Evolutionary conservation across 64 coral and sea anemone genomes (phyloP), one percentile per base, ranked within the genome.

Genomic region (Orbicella faveolata): DNA sequence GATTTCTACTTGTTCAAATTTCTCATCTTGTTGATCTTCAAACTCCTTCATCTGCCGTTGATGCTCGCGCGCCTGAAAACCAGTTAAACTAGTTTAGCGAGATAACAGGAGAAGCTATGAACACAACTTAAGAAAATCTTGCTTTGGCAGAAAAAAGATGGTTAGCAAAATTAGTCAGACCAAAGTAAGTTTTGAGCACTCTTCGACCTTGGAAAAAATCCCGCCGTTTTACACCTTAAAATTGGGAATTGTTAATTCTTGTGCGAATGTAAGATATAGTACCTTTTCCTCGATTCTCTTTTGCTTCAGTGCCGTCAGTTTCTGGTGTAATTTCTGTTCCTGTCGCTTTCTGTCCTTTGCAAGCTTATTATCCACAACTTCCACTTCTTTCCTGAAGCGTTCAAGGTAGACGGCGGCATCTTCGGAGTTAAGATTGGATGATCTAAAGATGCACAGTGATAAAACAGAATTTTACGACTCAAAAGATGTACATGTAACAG

Each of bases 271-370:
- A 15, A 39, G 1, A 30, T 52, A 12, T 59, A 9, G 1, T 83
- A 98, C 96, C 96, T 94, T 94, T 51, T 98, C 96, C 30, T 94
- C 79, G 6, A 80, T 89, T 89, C 81, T 91, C 57, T 82, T 98
- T 35, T 94, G 96, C 53, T 98, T 98, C 21, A 91, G 65, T 25
- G 93, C 92, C 2, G 96, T 98, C 37, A 98, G 89, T 39, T 77
- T 94, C 39, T 91, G 91, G 37, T 98, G 96, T 14, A 98, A 69
- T 69, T 92, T 94, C 69, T 91, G 66, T 25, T 91, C 72, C 75
- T 98, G 96, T 48, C 92, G 89, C 54, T 89, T 75, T 89, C 67
- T 76, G 17, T 98, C 92, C 33, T 91, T 94, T 17, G 36, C 19
- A 33, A 94, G 89, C 90, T 98, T 98, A 21, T 84, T 92, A 10